Evolutionary conservation across 2,797 vertebrate genomes (phyloP), one percentile per base, ranked within the genome.

Genomic region (Sebastes vulpes): DNA sequence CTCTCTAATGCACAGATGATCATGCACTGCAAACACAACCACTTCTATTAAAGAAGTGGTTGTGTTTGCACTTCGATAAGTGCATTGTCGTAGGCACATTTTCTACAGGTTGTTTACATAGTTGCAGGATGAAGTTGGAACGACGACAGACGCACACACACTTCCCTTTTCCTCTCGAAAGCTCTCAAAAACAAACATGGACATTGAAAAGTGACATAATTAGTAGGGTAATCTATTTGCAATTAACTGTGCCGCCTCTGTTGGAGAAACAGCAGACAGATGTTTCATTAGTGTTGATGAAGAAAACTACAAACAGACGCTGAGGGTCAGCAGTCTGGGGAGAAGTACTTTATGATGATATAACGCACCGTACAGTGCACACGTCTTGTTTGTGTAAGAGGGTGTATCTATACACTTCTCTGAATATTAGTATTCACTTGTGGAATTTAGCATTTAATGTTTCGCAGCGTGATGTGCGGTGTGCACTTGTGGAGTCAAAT

Each of bases 271-370:
- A 84, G 77, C 87, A 67, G 85, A 83, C 93, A 92, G 92, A 92
- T 95, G 93, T 94, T 93, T 89, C 91, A 93, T 93, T 94, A 93
- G 89, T 65, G 81, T 83, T 83, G 83, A 93, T 92, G 84, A 84
- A 84, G 77, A 79, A 89, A 90, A 89, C 71, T 84, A 91, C 82
- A 91, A 89, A 92, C 91, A 93, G 87, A 88, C 38, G 79, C 88
- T 81, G 72, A 89, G 90, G 92, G 90, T 93, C 92, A 92, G 50
- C 53, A 82, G 84, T 84, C 87, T 82, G 65, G 90, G 91, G 89
- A 87, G 72, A 85, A 74, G 77, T 84, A 85, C 64, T 90, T 92
- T 60, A 88, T 74, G 73, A 90, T 80, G 86, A 93, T 88, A 69
- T 89, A 92, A 84, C 46, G 52, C 71, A 60, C 56, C 10, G 10